Base-by-base conservation (phyloP, 2,888 invertebrate species). In the Brachynemurus nebulosus region DNA sequence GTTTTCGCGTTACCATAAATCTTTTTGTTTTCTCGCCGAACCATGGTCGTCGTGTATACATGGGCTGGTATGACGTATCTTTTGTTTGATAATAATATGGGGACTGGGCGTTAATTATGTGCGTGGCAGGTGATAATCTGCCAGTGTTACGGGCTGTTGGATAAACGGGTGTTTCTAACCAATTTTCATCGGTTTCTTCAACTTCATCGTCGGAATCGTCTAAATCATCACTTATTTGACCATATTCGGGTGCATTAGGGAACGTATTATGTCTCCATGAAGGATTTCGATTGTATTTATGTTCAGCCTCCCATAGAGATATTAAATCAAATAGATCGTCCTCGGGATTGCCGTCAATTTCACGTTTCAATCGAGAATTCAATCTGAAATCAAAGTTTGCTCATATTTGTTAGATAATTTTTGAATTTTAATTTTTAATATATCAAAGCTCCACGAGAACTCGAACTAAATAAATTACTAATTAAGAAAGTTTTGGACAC, bases 1-100 rank as follows among this genome's bases (percentile, higher is more conserved):
- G 53, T 58, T 74, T 76, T 54, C 71, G 68, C 17, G 76, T 69
- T 1, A 76, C 74, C 75, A 76, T 75, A 56, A 75, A 77, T 30
- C 76, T 66, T 59, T 77, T 76, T 50, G 59, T 57, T 47, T 56
- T 57, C 40, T 53, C 51, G 1, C 51, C 49, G 18, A 50, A 49
- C 53, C 54, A 54, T 35, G 52, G 52, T 21, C 47, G 48, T 34
- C 53, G 47, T 39, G 56, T 56, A 34, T 60, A 59, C 43, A 49
- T 55, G 2, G 54, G 47, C 30, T 53, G 55, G 9, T 52, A 16
- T 3, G 18, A 50, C 12, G 50, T 50, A 20, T 56, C 55, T 41
- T 59, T 56, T 45, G 54, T 55, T 20, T 54, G 49, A 46, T 59
- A 59, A 41, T 55, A 57, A 3, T 58, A 53, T 25, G 44, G 42